Evolutionary conservation across 1,140 invertebrate genomes (phyloP), one percentile per base, ranked within the genome.

Genomic region (Sminthurides bifidus): DNA sequence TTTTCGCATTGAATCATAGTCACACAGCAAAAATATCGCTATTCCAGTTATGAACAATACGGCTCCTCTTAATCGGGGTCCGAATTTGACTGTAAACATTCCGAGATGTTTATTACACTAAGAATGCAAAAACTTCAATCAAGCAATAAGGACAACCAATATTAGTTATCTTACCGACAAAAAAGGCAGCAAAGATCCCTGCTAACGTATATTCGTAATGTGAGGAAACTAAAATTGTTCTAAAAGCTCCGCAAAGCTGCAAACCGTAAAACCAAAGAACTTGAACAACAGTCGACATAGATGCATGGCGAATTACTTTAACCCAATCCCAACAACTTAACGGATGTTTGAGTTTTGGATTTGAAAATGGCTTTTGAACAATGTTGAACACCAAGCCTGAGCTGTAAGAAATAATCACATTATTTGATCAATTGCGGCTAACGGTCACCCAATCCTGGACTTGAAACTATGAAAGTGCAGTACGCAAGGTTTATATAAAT

Each of bases 121-220:
- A 19, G 31, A 41, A 15, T 8, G 4, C 10, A 52, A 40, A 41
- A 6, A 40, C 27, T 10, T 40, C 26, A 52, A 19, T 14, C 26
- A 8, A 35, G 3, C 6, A 6, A 41, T 26, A 52, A 15, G 37
- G 15, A n/a, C 26, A 21, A 33, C 4, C 17, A n/a, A 52, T 12
- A 37, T 10, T 52, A 40, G 44, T 17, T 24, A 54, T n/a, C 48
- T 49, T 54, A 63, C 61, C 40, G 21, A 59, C 46, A 31, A 59
- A 57, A 31, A 59, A 56, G 0, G 54, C 56, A 19, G 61, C 17
- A 19, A 57, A 23, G 17, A 63, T 59, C 52, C 49, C 57, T 17
- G 61, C 57, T 4, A 63, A 24, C 3, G 52, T 59, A n/a, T 43
- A 62, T 23, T 62, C 53, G 46, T 62, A 55, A 40, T 62, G 57